These are phyloP conservation scores for Scolopax rusticola DNA, from an alignment of 2,797 vertebrate genomes.

Conservation along the genomic window DNA sequence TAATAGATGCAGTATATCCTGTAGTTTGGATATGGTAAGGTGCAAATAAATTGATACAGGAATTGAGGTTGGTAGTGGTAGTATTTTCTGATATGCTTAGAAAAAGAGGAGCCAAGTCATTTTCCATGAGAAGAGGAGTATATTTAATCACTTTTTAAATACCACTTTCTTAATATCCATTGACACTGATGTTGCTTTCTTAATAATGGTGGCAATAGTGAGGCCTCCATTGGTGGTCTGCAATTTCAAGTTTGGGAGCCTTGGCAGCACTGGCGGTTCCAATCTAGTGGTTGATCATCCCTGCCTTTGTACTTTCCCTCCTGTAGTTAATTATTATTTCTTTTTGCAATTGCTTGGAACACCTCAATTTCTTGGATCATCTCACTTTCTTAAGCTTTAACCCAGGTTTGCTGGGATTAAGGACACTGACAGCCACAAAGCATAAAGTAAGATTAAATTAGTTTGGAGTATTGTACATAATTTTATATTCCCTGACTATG, in stretches of 20 bases:
- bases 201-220: not conserved
- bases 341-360: not conserved
- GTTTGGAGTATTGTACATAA: not conserved
- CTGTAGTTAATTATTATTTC: not conserved
- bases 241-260: not conserved
- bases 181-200: not conserved
- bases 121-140: not conserved
- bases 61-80: not conserved
- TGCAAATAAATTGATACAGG: not conserved
- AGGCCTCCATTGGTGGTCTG: not conserved
- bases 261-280: not conserved
- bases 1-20: not conserved
- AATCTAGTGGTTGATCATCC: not conserved
- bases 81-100: not conserved
- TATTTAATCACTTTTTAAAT: not conserved
- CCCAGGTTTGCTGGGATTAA: not conserved
- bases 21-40: not conserved
- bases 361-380: not conserved
- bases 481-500: not conserved
- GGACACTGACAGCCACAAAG: not conserved
- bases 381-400: not conserved
- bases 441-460: not conserved
- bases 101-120: not conserved
- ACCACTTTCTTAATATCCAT: not conserved
- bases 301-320: not conserved